phyloP scores from a whole-genome alignment of 2,888 invertebrate species.

The Plusia festucae region DNA sequence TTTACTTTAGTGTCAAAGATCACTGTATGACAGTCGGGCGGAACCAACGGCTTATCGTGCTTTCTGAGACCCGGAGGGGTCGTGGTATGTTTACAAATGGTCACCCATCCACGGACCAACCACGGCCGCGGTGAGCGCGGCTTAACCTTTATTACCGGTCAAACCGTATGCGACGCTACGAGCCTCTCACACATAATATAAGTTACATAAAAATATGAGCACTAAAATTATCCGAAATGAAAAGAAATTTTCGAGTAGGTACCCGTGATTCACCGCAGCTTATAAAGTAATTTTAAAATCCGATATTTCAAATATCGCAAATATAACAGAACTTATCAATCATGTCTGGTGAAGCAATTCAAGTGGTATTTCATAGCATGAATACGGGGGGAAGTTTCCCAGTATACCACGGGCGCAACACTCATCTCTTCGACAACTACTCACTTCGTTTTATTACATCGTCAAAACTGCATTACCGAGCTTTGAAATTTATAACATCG shows the following conservation, averaged over 20 bases:
- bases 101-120: too few species aligned
- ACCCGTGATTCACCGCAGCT: neutral
- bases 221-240: neutral
- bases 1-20: too few species aligned
- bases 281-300: conserved; percentile 5
- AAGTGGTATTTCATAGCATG: conserved; percentile 33
- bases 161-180: too few species aligned
- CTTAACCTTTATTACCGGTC: too few species aligned
- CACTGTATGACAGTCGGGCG: too few species aligned
- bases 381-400: conserved; percentile 37
- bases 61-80: too few species aligned
- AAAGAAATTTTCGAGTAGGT: neutral
- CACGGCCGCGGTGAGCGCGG: too few species aligned
- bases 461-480: conserved; percentile 20
- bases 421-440: conserved; percentile 15
- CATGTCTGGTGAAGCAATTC: conserved; percentile 35
- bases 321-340: conserved; percentile 39
- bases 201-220: too few species aligned
- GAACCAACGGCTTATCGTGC: too few species aligned
- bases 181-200: too few species aligned
- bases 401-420: conserved; percentile 8
- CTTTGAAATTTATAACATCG: neutral
- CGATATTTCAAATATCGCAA: conserved; percentile 8
- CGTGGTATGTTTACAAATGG: too few species aligned
- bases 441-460: conserved; percentile 16